These are phyloP conservation scores for Crenuchus spilurus DNA, from an alignment of 2,797 vertebrate species.

Conservation along the genomic window DNA sequence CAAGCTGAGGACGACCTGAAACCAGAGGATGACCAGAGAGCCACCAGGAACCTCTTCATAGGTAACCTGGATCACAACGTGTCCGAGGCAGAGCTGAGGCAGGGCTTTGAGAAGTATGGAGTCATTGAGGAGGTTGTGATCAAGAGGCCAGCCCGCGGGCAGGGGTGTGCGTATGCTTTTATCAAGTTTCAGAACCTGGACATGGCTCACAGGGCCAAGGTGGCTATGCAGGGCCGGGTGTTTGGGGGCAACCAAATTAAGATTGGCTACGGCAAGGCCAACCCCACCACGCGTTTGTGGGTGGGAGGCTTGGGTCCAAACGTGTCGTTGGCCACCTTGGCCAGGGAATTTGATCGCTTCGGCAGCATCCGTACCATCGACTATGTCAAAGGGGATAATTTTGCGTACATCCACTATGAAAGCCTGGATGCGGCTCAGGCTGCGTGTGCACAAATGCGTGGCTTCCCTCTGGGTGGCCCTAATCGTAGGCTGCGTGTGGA, in stretches of 20 bases:
- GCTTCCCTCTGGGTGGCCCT: slow-evolving; percentile 89
- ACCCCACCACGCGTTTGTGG: slow-evolving; percentile 95
- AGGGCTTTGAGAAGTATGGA: slow-evolving; percentile 95
- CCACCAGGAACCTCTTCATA: slow-evolving; percentile 95
- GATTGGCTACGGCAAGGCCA: slow-evolving; percentile 95
- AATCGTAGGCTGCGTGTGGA: slow-evolving; percentile 92
- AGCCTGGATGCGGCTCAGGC: slow-evolving; percentile 95
- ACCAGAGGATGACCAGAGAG: slow-evolving; percentile 95
- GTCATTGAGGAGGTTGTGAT: slow-evolving; percentile 97
- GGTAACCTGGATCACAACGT: slow-evolving; percentile 94
- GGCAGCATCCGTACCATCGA: slow-evolving; percentile 96
- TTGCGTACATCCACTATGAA: slow-evolving; percentile 97
- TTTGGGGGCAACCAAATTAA: slow-evolving; percentile 94
- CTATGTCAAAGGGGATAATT: slow-evolving; percentile 95
- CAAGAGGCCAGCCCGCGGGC: slow-evolving; percentile 89
- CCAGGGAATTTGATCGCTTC: slow-evolving; percentile 95
- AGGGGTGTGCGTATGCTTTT: slow-evolving; percentile 93
- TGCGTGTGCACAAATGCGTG: slow-evolving; percentile 94
- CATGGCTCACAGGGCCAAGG: slow-evolving; percentile 96
- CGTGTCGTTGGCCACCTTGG: slow-evolving; percentile 89
- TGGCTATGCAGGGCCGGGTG: slow-evolving; percentile 94
- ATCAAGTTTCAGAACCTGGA: slow-evolving; percentile 98
- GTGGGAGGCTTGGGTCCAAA: slow-evolving; percentile 92
- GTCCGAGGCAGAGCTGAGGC: slow-evolving; percentile 87
- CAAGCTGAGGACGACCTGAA: slow-evolving; percentile 89